Conservation (phyloP, 1,140 invertebrate genomes). For the Leguminivora glycinivorella region DNA sequence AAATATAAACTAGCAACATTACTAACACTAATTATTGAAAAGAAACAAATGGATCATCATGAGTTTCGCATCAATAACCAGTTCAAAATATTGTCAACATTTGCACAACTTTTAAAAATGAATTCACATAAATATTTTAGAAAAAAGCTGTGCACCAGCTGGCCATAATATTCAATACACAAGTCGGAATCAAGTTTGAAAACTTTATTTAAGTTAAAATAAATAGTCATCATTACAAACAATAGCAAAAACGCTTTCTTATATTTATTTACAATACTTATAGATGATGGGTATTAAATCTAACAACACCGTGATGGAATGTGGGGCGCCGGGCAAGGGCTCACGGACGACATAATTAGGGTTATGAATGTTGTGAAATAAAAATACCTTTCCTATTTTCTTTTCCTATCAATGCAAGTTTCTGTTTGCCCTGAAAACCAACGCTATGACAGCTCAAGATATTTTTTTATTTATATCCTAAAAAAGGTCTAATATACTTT, state of each 20-base stretch:
- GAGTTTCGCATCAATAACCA: not conserved
- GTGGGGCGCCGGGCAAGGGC: not conserved
- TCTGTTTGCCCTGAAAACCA: too few relatives aligned
- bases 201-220: slow-evolving; percentile 37
- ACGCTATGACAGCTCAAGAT: too few relatives aligned
- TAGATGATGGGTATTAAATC: not conserved
- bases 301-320: slow-evolving; percentile 17
- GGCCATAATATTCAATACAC: slow-evolving; percentile 38
- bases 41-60: not conserved
- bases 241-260: slow-evolving; percentile 40
- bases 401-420: too few relatives aligned
- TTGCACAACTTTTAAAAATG: slow-evolving; percentile 5
- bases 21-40: not conserved
- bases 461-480: too few relatives aligned
- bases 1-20: slow-evolving; percentile 7
- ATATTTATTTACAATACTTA: slow-evolving; percentile 39
- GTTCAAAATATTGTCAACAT: not conserved
- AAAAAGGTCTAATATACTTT: too few relatives aligned
- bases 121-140: not conserved
- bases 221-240: slow-evolving; percentile 39
- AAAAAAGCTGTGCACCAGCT: not conserved
- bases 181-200: slow-evolving; percentile 35
- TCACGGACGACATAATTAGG: not conserved
- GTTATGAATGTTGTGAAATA: not conserved
- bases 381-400: too few relatives aligned